Evolutionary conservation across 2,888 invertebrate genomes (phyloP).

Genomic region (Biston betularia): DNA sequence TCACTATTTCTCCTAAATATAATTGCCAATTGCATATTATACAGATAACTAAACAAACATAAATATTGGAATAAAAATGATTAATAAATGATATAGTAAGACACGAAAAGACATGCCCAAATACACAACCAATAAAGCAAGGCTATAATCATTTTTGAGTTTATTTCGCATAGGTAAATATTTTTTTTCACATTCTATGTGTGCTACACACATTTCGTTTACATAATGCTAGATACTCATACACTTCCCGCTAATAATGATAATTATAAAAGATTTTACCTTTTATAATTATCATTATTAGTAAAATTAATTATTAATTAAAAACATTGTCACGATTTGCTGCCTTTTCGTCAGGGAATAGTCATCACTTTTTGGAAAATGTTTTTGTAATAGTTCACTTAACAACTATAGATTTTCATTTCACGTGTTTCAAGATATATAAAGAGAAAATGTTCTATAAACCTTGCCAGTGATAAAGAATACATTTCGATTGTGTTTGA

Average conservation of each 20-base stretch:
- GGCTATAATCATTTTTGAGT: neutral
- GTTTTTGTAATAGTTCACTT: neutral
- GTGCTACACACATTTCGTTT: slow-evolving; percentile 25
- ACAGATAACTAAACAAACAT: neutral
- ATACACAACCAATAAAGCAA: slow-evolving; percentile 13
- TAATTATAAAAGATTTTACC: slow-evolving; percentile 16
- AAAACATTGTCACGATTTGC: neutral
- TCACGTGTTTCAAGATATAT: neutral
- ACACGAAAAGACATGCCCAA: neutral
- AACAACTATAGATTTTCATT: neutral
- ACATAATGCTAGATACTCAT: slow-evolving; percentile 12
- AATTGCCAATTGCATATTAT: no score
- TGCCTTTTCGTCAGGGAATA: slow-evolving; percentile 24
- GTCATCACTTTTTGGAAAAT: neutral
- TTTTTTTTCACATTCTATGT: neutral
- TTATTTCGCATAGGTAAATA: neutral
- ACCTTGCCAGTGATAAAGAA: neutral
- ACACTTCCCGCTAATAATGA: neutral
- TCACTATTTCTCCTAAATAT: no score
- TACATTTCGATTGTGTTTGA: neutral
- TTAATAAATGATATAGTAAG: neutral
- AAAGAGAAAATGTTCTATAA: neutral
- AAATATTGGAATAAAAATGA: neutral
- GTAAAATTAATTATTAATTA: neutral
- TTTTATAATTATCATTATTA: no score